A percentile compares a stretch with the other conserved stretches of the same genome.
Evolutionary conservation across 2,888 invertebrate species (phyloP).

Genomic region (Auanema freiburgensis): DNA sequence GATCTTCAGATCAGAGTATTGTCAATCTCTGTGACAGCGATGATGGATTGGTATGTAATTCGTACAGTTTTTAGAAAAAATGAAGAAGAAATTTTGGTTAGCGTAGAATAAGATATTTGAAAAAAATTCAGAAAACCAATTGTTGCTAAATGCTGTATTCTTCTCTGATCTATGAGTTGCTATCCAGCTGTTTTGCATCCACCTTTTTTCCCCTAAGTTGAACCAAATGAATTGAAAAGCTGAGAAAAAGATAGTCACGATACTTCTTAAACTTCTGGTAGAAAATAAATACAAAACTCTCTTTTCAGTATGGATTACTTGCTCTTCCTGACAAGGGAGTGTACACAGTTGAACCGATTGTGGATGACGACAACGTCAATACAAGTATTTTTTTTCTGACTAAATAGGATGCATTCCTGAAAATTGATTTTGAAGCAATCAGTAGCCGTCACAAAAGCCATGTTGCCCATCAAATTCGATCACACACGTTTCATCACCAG

Average conservation of each 20-base stretch:
- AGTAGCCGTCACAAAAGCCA: constrained; percentile 12
- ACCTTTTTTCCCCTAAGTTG: not conserved
- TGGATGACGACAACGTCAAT: constrained; percentile 14
- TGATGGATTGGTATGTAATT: constrained; percentile 51
- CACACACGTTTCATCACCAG: constrained; percentile 10
- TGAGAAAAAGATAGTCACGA: not conserved
- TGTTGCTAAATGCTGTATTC: not conserved
- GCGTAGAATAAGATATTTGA: not conserved
- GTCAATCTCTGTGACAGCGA: constrained; percentile 59
- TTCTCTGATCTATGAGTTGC: not conserved
- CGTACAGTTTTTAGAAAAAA: constrained; percentile 1
- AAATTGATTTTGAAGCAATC: no score
- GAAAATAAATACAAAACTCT: not conserved
- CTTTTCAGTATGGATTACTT: constrained; percentile 57
- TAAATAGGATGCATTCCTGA: no score
- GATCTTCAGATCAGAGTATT: constrained; percentile 45
- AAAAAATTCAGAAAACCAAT: constrained; percentile 2
- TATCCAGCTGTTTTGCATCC: not conserved
- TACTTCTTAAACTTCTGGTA: not conserved
- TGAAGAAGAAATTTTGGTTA: not conserved
- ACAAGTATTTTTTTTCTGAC: not conserved
- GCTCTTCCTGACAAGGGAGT: constrained; percentile 52
- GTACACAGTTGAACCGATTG: constrained; percentile 55
- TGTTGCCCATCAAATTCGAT: constrained; percentile 15
- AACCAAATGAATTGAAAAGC: not conserved